A percentile compares a stretch with the other conserved stretches of the same genome.
Conservation (phyloP, 2,113 vertebrate species). For the Phaetusa simplex region DNA sequence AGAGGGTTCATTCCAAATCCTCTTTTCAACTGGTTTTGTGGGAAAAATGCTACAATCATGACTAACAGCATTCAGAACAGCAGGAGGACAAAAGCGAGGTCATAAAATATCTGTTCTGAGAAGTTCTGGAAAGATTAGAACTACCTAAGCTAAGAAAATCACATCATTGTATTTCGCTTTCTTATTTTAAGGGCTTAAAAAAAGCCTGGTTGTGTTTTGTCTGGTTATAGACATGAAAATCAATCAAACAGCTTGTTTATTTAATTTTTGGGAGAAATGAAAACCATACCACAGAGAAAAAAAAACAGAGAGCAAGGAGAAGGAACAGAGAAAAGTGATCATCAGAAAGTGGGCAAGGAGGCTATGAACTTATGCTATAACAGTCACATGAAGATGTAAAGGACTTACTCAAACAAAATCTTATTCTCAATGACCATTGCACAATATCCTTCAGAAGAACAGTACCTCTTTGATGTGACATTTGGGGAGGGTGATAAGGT, state of each 20-base stretch:
- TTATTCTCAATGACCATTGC: not conserved
- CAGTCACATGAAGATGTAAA: not conserved
- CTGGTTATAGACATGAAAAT: not conserved
- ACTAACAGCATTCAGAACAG: not conserved
- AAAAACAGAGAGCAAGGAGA: not conserved
- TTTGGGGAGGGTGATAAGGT: not conserved
- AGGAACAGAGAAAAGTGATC: not conserved
- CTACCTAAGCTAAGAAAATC: not conserved
- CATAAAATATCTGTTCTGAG: not conserved
- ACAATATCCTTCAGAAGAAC: not conserved
- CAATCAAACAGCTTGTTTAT: not conserved
- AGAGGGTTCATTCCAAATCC: not conserved
- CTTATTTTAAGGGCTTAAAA: not conserved
- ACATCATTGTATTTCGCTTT: not conserved
- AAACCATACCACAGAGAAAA: not conserved
- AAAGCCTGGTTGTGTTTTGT: not conserved
- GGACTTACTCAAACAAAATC: not conserved
- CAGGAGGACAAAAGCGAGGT: fast-evolving
- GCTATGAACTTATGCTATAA: not conserved
- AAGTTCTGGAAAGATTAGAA: not conserved
- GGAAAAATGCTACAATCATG: not conserved
- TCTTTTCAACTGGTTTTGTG: not conserved
- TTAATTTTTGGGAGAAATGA: not conserved
- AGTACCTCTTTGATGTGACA: not conserved
- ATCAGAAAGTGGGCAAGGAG: not conserved